Base-by-base conservation (phyloP, 2,888 invertebrate species). In the Dynastes maya region DNA sequence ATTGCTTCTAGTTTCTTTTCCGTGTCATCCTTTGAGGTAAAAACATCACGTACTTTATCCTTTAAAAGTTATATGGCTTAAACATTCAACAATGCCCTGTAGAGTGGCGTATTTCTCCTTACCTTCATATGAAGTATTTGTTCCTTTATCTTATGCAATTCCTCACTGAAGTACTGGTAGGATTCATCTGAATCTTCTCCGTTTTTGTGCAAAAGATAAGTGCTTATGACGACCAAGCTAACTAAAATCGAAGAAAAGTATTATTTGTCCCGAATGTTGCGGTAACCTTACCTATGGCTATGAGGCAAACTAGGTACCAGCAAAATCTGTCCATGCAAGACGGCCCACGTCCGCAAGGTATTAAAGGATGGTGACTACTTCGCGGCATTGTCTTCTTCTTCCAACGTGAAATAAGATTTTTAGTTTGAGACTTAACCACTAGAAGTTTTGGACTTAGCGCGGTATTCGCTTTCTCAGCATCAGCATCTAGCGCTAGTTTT, bases 21-120 rank as follows among this genome's bases (percentile, higher is more conserved):
- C 45, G 89, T 87, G 76, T 86, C 88, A 2, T 89, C 88, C 83
- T 89, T 90, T 77, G 89, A 88, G 80, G 64, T 49, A 27, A 82
- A 78, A 72, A 80, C 79, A 61, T 75, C 80, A 1, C 78, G 78
- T 70, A 78, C 78, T 53, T 80, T 70, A 40, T 53, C 63, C 51
- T 78, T 45, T 11, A 45, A 49, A 29, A 53, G 29, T 32, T 4
- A 4, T 13, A 9, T 2, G 29, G 6, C 2, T 51, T 13, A n/a
- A 40, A 49, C 6, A 37, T 64, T 11, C 13, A 67, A 40, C 16
- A 51, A 45, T 49, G 9, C 2, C 40, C 11, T 22, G 9, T 9
- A 49, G 22, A 16, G 11, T 49, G 16, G 2, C 27, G 1, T 29
- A 4, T 6, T 51, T 8, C 5, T 6, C 11, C n/a, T 37, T 71